These are phyloP conservation scores for Bergia puertoricense DNA, from an alignment of 92 coral and sea anemone species.

Conservation along the genomic window DNA sequence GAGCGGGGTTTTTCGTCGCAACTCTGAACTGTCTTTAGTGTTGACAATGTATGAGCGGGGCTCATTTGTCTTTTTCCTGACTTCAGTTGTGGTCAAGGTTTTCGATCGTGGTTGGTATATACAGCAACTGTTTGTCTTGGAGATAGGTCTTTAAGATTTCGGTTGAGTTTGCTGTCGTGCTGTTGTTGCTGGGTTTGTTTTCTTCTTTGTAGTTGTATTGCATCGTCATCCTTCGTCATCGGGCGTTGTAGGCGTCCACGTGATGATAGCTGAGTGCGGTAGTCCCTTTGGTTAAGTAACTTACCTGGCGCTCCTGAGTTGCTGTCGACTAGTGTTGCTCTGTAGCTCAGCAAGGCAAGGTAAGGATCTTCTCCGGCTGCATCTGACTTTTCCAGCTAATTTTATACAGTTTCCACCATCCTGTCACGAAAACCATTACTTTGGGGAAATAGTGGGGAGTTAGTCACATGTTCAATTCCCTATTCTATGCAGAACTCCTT, in stretches of 20 bases:
- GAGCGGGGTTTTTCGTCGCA: conserved; percentile 6
- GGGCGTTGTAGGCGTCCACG: conserved; percentile 61
- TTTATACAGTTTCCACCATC: conserved; percentile 49
- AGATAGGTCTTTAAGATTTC: conserved; percentile 42
- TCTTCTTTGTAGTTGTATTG: conserved; percentile 46
- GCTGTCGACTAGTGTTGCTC: conserved; percentile 64
- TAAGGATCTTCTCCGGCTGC: conserved; percentile 49
- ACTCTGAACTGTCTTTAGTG: conserved; percentile 56
- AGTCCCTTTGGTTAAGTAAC: conserved; percentile 34
- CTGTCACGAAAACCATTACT: conserved; percentile 53
- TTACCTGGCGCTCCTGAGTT: conserved; percentile 44
- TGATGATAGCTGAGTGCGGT: conserved; percentile 57
- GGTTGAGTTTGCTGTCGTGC: conserved; percentile 37
- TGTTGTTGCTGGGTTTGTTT: conserved; percentile 45
- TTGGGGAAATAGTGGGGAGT: conserved; percentile 52
- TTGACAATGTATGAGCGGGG: conserved; percentile 52
- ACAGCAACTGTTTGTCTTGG: conserved; percentile 52
- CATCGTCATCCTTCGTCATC: conserved; percentile 38
- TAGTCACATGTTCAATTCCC: conserved; percentile 24
- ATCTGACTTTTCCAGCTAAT: conserved; percentile 37
- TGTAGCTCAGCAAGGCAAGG: conserved; percentile 52
- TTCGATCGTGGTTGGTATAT: conserved; percentile 38
- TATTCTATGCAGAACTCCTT: conserved; percentile 17
- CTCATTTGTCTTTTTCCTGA: not conserved
- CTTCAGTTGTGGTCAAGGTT: conserved; percentile 50